Conservation (phyloP, 2,113 vertebrate genomes). For the Theristicus caerulescens region DNA sequence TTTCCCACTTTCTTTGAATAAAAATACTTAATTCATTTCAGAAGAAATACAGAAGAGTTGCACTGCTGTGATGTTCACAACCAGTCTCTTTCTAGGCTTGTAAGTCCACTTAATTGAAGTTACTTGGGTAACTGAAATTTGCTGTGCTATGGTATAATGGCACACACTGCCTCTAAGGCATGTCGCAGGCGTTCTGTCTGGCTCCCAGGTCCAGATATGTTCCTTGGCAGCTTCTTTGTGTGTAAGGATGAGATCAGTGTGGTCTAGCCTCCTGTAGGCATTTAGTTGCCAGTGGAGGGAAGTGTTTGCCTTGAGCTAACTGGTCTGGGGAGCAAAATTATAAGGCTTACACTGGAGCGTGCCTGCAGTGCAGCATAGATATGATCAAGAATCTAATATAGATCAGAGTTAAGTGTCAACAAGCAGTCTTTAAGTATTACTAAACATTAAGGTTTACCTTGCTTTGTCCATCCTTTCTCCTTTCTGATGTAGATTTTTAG, state of each 20-base stretch:
- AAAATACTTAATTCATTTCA: not conserved
- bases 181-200: accelerated
- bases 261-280: not conserved
- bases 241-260: too few species aligned
- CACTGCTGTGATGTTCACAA: not conserved
- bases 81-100: not conserved
- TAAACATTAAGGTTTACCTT: not conserved
- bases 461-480: not conserved
- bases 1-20: not conserved
- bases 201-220: not conserved
- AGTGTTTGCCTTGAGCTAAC: not conserved
- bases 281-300: not conserved
- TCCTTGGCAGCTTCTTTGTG: not conserved
- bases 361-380: not conserved
- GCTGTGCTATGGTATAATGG: not conserved
- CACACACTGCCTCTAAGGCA: not conserved
- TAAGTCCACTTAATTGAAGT: not conserved
- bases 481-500: not conserved
- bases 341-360: not conserved
- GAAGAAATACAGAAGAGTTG: not conserved
- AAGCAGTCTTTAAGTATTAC: not conserved
- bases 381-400: not conserved
- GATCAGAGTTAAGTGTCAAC: not conserved
- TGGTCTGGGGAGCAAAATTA: not conserved
- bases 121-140: not conserved